Percentiles rank a stretch among this genome's conserved stretches.
Conservation (phyloP, 2,888 invertebrate species). For the Merodon equestris region DNA sequence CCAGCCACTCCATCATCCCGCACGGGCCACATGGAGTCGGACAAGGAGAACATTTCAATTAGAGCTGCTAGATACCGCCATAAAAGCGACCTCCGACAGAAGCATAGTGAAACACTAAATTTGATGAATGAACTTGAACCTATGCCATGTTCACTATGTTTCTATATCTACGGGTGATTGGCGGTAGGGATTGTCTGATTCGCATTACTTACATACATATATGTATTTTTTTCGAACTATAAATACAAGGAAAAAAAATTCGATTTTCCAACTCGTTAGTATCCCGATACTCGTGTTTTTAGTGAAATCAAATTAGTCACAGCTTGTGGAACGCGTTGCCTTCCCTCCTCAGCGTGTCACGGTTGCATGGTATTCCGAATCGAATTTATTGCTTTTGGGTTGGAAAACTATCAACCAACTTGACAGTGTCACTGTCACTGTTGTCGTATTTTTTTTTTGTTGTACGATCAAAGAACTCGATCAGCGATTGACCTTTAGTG, state of each 20-base stretch:
- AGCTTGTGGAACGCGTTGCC: constrained; percentile 21
- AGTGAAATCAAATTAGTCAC: constrained; percentile 36
- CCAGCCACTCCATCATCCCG: not conserved
- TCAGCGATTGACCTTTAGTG: constrained; percentile 18
- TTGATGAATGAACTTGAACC: constrained; percentile 62
- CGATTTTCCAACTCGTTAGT: constrained; percentile 10
- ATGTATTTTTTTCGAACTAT: constrained; percentile 22
- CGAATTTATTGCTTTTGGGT: constrained; percentile 53
- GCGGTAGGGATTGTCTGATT: constrained; percentile 50
- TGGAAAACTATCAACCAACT: constrained; percentile 23
- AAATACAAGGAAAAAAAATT: not conserved
- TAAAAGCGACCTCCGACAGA: constrained; percentile 20
- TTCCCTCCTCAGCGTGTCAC: constrained; percentile 33
- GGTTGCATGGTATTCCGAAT: constrained; percentile 53
- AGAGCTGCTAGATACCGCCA: constrained; percentile 7
- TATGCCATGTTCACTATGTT: constrained; percentile 16
- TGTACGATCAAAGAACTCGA: constrained; percentile 26
- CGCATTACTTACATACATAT: too few species aligned
- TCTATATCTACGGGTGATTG: constrained; percentile 26
- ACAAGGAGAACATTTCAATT: constrained; percentile 41
- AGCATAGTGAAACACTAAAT: constrained; percentile 9
- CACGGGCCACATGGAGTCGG: constrained; percentile 3
- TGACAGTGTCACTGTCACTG: constrained; percentile 39
- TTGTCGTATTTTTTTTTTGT: constrained; percentile 9
- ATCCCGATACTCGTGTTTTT: constrained; percentile 12